Evolutionary conservation across 2,888 invertebrate species (phyloP).

Genomic region (Synergus gifuensis): DNA sequence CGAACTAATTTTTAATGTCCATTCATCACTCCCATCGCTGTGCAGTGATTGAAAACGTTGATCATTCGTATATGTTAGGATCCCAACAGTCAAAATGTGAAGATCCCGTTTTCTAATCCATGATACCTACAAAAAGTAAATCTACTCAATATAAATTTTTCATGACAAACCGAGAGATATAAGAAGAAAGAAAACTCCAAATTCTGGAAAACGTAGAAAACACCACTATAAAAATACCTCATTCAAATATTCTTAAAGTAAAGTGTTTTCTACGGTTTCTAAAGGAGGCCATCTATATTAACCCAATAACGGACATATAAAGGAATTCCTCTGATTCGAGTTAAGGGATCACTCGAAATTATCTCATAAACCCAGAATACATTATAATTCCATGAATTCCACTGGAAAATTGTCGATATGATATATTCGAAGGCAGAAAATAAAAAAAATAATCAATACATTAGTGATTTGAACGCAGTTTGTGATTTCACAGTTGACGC

Average conservation of each 20-base stretch:
- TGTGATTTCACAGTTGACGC: neutral
- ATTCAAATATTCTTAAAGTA: too few relatives aligned
- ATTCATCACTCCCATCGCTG: conserved; percentile 86
- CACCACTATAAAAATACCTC: too few relatives aligned
- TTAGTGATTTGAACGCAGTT: neutral
- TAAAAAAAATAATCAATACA: neutral
- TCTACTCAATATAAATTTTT: neutral
- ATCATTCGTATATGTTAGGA: conserved; percentile 86
- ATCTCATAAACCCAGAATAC: too few relatives aligned
- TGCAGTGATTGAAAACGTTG: conserved; percentile 86
- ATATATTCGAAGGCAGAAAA: neutral
- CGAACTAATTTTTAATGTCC: conserved; percentile 85
- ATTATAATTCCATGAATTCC: neutral
- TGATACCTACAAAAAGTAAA: conserved; percentile 82
- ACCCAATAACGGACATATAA: too few relatives aligned
- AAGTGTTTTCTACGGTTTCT: too few relatives aligned
- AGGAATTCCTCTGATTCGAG: too few relatives aligned
- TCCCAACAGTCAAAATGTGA: conserved; percentile 86
- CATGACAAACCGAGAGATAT: neutral
- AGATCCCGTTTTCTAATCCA: conserved; percentile 92
- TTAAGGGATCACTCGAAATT: too few relatives aligned
- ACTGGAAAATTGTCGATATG: neutral
- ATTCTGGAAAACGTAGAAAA: too few relatives aligned
- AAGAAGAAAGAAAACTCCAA: too few relatives aligned
- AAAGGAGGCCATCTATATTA: too few relatives aligned